Conservation (phyloP, 2,888 invertebrate genomes). For the Nymphalis urticae region DNA sequence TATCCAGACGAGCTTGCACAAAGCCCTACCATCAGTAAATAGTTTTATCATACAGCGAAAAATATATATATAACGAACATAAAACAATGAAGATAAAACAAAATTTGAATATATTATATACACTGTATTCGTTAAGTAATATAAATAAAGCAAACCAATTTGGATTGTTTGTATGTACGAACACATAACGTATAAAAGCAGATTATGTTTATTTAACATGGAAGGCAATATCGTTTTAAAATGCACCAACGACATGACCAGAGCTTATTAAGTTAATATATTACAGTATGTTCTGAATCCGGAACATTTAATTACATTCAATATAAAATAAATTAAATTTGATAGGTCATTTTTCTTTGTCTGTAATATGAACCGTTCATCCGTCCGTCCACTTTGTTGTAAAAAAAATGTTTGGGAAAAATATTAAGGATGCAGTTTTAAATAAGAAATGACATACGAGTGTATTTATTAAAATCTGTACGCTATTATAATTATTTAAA, state of each 20-base stretch:
- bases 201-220: slow-evolving; percentile 1
- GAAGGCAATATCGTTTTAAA: slow-evolving; percentile 6
- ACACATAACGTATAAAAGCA: neutral
- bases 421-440: neutral
- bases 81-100: too few species aligned
- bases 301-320: neutral
- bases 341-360: neutral
- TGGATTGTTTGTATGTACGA: neutral
- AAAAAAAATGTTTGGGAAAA: neutral
- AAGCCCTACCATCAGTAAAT: too few species aligned
- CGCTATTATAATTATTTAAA: too few species aligned
- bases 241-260: slow-evolving; percentile 5
- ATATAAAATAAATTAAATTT: slow-evolving; percentile 8
- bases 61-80: too few species aligned
- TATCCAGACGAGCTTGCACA: too few species aligned
- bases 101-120: too few species aligned
- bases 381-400: too few species aligned
- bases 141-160: neutral
- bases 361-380: neutral
- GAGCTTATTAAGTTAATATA: slow-evolving; percentile 11
- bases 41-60: too few species aligned
- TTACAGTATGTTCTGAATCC: slow-evolving; percentile 2
- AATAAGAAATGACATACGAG: too few species aligned
- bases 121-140: neutral
- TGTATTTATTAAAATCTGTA: too few species aligned